These are phyloP conservation scores for Andricus curvator DNA, from an alignment of 2,888 invertebrate genomes.

Conservation along the genomic window DNA sequence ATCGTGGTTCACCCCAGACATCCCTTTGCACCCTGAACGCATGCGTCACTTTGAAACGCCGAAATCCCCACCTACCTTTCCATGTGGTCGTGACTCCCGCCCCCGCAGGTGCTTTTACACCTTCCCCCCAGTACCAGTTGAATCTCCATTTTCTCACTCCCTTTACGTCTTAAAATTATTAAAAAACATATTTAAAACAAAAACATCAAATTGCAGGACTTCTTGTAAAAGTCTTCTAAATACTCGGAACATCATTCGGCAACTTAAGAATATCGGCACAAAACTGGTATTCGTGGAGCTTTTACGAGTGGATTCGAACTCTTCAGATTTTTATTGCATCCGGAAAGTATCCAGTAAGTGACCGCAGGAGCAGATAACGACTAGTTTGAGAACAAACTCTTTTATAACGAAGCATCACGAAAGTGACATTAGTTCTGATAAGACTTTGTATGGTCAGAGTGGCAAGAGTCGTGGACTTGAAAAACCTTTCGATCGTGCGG, in stretches of 20 bases:
- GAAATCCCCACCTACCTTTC: conserved; percentile 60
- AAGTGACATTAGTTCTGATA: conserved; percentile 41
- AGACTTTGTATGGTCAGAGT: conserved; percentile 40
- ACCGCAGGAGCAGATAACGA: conserved; percentile 25
- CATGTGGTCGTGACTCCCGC: conserved; percentile 48
- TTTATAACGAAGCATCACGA: conserved; percentile 34
- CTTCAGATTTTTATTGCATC: conserved; percentile 15
- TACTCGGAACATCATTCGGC: not conserved
- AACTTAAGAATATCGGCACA: not conserved
- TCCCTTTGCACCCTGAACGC: conserved; percentile 66
- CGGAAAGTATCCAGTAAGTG: conserved; percentile 26
- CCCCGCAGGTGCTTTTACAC: conserved; percentile 44
- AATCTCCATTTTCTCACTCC: conserved; percentile 15
- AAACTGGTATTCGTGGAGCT: not conserved
- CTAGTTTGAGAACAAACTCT: conserved; percentile 34
- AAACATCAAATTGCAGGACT: not conserved
- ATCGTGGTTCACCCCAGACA: conserved; percentile 69
- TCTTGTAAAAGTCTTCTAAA: not conserved
- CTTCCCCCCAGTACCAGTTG: conserved; percentile 14
- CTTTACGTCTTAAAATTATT: not conserved
- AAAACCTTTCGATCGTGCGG: conserved; percentile 51
- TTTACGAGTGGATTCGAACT: conserved; percentile 19
- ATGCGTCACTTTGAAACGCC: conserved; percentile 73
- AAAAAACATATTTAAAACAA: not conserved
- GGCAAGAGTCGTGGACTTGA: conserved; percentile 41